Conservation (phyloP, 2,113 vertebrate genomes). For the Mormoops blainvillei region DNA sequence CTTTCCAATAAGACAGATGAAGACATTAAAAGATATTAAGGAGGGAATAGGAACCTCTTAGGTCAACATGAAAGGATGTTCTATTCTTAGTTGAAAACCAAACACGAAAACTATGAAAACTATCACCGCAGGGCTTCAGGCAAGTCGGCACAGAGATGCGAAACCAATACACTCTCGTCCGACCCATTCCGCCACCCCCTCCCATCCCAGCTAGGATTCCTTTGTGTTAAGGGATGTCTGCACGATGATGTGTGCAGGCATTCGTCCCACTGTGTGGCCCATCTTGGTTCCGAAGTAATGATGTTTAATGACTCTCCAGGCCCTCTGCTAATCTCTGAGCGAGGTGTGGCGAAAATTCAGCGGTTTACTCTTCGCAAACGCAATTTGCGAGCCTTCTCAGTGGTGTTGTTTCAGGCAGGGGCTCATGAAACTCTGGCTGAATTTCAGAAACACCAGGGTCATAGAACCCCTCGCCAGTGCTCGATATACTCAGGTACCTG, state of each 20-base stretch:
- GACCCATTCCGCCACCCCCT: neutral
- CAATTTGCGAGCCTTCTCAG: neutral
- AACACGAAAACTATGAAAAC: neutral
- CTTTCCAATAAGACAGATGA: neutral
- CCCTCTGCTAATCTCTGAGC: neutral
- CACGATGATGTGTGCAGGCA: neutral
- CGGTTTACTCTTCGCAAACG: neutral
- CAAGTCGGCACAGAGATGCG: neutral
- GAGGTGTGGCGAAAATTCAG: neutral
- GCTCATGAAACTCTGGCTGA: neutral
- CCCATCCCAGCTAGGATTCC: neutral
- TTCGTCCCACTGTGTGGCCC: neutral
- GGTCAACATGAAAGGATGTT: neutral
- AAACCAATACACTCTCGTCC: accelerated
- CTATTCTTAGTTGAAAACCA: neutral
- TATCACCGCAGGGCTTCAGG: neutral
- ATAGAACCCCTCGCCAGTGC: neutral
- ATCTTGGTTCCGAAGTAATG: neutral
- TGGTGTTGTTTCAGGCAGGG: neutral
- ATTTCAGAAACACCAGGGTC: neutral
- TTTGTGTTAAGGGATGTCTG: neutral
- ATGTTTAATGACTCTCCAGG: neutral
- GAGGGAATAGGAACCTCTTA: neutral
- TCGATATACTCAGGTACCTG: neutral
- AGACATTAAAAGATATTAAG: neutral